Conservation (phyloP, 2,797 vertebrate species). For the Mus minutoides region DNA sequence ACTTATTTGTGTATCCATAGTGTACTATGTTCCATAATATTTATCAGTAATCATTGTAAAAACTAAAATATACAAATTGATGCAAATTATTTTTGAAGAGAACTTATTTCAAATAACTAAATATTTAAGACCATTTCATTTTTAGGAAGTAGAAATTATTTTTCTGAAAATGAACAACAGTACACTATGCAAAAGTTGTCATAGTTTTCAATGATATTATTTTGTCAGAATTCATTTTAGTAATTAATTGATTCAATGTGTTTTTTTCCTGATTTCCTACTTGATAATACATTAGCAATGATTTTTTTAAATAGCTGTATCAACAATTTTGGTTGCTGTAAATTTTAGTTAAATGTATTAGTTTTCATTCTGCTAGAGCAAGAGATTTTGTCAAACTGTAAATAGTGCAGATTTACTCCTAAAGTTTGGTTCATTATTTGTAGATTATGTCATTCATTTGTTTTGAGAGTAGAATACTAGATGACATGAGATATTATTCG, state of each 20-base stretch:
- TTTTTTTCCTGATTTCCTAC: neutral
- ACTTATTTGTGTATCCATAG: neutral
- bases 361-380: neutral
- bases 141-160: neutral
- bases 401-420: neutral
- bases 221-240: neutral
- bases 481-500: neutral
- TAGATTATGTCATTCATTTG: neutral
- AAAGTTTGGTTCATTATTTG: neutral
- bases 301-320: neutral
- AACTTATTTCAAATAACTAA: constrained; percentile 4
- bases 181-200: neutral
- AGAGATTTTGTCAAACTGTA: neutral
- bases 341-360: constrained; percentile 46
- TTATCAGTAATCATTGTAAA: neutral
- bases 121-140: neutral
- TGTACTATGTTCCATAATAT: neutral
- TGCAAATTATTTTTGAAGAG: constrained; percentile 7
- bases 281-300: neutral
- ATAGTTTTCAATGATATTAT: neutral
- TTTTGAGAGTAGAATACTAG: neutral
- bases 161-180: neutral
- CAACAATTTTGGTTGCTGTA: neutral
- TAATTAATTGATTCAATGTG: neutral
- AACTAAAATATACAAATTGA: neutral